phyloP scores from a whole-genome alignment of 2,113 vertebrate species.

The Anthoscopus minutus region DNA sequence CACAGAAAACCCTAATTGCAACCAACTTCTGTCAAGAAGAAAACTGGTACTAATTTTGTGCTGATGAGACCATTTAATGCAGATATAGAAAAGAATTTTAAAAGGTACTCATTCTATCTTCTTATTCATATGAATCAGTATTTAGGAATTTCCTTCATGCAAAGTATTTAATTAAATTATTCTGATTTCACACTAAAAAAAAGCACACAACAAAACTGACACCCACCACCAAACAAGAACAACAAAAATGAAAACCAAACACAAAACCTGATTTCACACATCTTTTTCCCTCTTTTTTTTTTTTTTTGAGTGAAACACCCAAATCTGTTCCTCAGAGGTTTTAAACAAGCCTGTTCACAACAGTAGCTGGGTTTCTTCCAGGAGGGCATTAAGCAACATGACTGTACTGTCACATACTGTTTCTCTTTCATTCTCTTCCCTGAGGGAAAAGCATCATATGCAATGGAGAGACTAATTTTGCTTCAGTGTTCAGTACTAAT shows the following conservation, averaged over 20 bases:
- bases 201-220: background rate
- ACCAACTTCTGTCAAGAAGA: background rate
- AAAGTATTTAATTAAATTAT: background rate
- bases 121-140: background rate
- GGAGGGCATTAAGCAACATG: background rate
- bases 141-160: background rate
- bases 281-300: rapidly evolving
- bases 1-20: background rate
- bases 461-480: background rate
- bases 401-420: background rate
- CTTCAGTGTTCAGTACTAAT: background rate
- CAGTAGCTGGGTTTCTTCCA: background rate
- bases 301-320: background rate
- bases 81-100: background rate
- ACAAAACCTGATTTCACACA: background rate
- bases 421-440: constrained; percentile 17
- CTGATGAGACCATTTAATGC: background rate
- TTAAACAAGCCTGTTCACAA: background rate
- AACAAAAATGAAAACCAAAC: background rate
- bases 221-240: background rate
- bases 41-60: background rate
- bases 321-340: background rate
- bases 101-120: background rate
- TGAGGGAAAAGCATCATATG: background rate
- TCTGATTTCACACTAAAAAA: background rate